A percentile compares a stretch with the other conserved stretches of the same genome.
phyloP scores from a whole-genome alignment of 2,888 invertebrate genomes.

The Rapana venosa region DNA sequence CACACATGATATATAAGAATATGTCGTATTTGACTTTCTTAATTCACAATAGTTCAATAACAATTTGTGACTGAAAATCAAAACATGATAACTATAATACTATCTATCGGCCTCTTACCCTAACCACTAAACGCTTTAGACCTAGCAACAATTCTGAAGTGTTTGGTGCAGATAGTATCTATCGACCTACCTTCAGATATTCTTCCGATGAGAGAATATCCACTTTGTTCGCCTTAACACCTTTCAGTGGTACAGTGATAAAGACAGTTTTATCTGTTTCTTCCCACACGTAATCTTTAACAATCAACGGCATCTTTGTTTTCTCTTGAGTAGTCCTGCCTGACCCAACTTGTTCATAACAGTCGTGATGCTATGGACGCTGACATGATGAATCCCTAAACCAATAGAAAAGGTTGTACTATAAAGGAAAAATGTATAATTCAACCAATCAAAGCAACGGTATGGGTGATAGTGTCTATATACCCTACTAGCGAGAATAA shows the following conservation, averaged over 20 bases:
- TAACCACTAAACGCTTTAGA: background rate
- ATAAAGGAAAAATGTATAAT: background rate
- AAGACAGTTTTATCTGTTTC: slow-evolving; percentile 84
- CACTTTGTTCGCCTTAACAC: slow-evolving; percentile 83
- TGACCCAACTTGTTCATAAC: slow-evolving; percentile 30
- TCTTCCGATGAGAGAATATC: slow-evolving; percentile 85
- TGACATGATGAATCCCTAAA: background rate
- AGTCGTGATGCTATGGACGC: background rate
- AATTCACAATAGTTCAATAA: background rate
- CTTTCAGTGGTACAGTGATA: slow-evolving; percentile 84
- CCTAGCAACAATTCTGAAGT: background rate
- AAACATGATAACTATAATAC: background rate
- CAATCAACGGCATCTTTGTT: slow-evolving; percentile 78
- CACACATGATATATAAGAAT: no score
- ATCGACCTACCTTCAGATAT: slow-evolving; percentile 82
- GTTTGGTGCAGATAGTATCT: no score
- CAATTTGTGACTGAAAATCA: background rate
- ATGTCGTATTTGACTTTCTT: no score
- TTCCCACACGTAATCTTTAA: slow-evolving; percentile 88
- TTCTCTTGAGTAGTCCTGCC: background rate
- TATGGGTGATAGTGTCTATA: background rate
- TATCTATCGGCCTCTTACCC: background rate
- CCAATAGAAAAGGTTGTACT: slow-evolving; percentile 22
- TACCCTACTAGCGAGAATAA: no score
- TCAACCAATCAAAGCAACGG: background rate